phyloP scores from a whole-genome alignment of 2,113 vertebrate species.

The Ammodytes marinus region DNA sequence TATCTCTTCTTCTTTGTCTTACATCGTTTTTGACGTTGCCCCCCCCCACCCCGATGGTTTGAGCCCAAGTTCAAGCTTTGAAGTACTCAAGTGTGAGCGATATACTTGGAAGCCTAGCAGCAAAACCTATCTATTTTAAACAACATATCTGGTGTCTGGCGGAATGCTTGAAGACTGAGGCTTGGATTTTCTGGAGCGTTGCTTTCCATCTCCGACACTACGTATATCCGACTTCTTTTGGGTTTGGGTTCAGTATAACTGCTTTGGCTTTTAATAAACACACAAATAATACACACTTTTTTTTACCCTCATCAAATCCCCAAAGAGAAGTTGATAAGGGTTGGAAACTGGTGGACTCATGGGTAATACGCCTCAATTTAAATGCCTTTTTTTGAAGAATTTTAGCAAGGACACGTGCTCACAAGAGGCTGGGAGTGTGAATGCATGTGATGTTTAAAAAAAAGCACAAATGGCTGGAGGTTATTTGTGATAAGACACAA shows the following conservation, averaged over 20 bases:
- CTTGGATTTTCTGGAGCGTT: slow-evolving; percentile 3
- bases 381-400: background rate
- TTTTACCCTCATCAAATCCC: background rate
- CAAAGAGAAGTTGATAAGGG: background rate
- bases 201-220: background rate
- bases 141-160: slow-evolving; percentile 30
- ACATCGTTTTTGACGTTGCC: background rate
- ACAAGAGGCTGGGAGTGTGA: slow-evolving; percentile 17
- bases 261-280: background rate
- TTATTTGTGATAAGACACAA: slow-evolving; percentile 18
- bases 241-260: slow-evolving; percentile 6
- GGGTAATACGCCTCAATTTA: slow-evolving; percentile 6
- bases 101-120: slow-evolving; percentile 41
- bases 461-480: slow-evolving; percentile 36
- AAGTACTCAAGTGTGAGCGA: slow-evolving; percentile 46
- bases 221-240: background rate
- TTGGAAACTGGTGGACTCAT: slow-evolving; percentile 10
- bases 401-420: background rate
- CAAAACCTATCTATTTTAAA: slow-evolving; percentile 48
- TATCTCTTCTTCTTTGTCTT: slow-evolving; percentile 30
- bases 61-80: slow-evolving; percentile 51
- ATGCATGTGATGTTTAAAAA: slow-evolving; percentile 25
- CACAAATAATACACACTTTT: slow-evolving; percentile 1
- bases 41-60: slow-evolving; percentile 14
- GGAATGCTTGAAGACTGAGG: slow-evolving; percentile 15